Evolutionary conservation across 2,797 vertebrate genomes (phyloP), one percentile per base, ranked within the genome.

Genomic region (Mormyrus hasselquistii): DNA sequence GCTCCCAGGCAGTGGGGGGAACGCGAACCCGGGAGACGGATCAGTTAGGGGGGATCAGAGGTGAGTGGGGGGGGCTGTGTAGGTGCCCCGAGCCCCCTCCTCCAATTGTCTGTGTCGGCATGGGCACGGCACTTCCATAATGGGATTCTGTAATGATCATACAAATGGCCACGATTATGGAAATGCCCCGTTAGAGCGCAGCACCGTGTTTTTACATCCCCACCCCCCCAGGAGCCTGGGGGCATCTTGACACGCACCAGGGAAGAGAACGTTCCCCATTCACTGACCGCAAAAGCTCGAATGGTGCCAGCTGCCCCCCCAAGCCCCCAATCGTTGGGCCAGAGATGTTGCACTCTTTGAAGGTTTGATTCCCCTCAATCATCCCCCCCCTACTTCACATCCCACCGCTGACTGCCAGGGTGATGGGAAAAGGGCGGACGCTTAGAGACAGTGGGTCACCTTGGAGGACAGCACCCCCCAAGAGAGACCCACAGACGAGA

Each of bases 141-240:
- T 90, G 82, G 52, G 87, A 89, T 92, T 91, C 90, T 76, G 89
- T 89, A 84, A 89, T 89, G 88, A 91, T 91, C 89, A 90, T 89
- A 89, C 90, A 92, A 91, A 90, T 91, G 89, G 91, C 86, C 82
- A 86, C 84, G 89, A 92, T 92, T 91, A 92, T 92, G 90, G 90
- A 92, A 92, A 92, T 92, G 88, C 89, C 84, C 79, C 34, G 69
- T 91, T 73, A 84, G 73, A 89, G 41, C 25, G 5, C 38, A 79
- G 16, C 19, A 79, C 88, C 9, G 53, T 83, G 86, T 90, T 90
- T 84, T 86, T 82, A 82, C 69, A 73, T 47, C 86, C 25, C 65
- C 65, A 53, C 69, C 41, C 52, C 65, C 57, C 65, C 29, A 25
- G 12, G 29, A 14, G 88, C 73, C 89, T 41, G 22, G 88, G 57